phyloP scores from a whole-genome alignment of 2,113 vertebrate genomes.

The Gavialis gangeticus region DNA sequence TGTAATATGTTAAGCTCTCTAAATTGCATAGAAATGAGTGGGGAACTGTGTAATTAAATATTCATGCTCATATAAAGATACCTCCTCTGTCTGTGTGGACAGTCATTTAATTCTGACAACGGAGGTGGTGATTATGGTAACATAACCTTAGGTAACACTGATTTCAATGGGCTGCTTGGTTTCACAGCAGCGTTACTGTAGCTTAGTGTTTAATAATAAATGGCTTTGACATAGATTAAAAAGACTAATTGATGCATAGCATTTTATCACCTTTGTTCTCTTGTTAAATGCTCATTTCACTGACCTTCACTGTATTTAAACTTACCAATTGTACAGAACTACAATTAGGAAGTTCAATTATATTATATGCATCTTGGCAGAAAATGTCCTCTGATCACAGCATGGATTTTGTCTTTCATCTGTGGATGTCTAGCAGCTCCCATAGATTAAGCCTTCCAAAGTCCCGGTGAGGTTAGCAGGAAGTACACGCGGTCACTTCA shows the following conservation, averaged over 20 bases:
- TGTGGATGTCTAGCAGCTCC: neutral
- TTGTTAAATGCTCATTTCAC: neutral
- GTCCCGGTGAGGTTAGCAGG: neutral
- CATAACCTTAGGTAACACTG: neutral
- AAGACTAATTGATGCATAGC: neutral
- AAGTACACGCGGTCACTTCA: neutral
- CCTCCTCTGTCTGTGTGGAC: rapidly evolving
- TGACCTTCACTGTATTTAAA: neutral
- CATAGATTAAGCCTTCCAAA: neutral
- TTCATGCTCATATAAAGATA: neutral
- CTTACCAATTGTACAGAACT: neutral
- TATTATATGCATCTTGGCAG: neutral
- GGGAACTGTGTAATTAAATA: neutral
- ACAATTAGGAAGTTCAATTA: constrained; percentile 19
- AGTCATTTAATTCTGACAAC: neutral
- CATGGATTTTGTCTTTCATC: neutral
- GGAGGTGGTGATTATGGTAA: neutral
- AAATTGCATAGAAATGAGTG: neutral
- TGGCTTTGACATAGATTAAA: neutral
- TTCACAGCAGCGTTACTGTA: neutral
- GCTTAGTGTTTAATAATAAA: constrained; percentile 47
- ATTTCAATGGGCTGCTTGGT: neutral
- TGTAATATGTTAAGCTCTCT: neutral
- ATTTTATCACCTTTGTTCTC: neutral
- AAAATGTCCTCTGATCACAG: neutral